Evolutionary conservation across 2,113 vertebrate species (phyloP), one percentile per base, ranked within the genome.

Genomic region (Alectura lathami): DNA sequence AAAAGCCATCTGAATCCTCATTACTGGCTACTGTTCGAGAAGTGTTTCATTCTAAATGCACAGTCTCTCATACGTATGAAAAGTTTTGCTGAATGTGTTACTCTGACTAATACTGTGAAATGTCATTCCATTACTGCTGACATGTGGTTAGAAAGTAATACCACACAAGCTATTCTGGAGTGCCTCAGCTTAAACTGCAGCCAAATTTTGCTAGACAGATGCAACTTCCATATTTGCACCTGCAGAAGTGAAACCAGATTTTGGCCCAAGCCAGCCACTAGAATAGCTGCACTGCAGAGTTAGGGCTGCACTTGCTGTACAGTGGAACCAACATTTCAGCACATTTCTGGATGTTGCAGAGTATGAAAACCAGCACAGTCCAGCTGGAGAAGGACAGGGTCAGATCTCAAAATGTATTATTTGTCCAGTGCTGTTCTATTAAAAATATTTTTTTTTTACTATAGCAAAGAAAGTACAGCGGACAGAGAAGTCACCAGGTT

Each of bases 161-260:
- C n/a, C 56, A 38, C 69, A 66, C 36, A 48, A 34, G 32, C 34
- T 66, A 53, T 87, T 72, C 69, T 53, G 50, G 23, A 67, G 38
- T n/a, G 22, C 47, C 66, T 83, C 67, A 76, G 54, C n/a, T 69
- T 68, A 48, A 82, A 43, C 43, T 76, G 34, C 30, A 86, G 74
- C 36, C 74, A 57, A 34, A 62, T 47, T 73, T 75, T 79, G 51
- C 80, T 85, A 87, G 57, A 45, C 36, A 92, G 69, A 84, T 91
- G 69, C 66, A 75, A n/a, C 29, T 89, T 88, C 43, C 74, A 92
- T 40, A 73, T 88, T 56, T 92, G 66, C 66, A 91, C 27, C 66
- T 87, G 81, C 66, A 82, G 86, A 79, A 89, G 24, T 45, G 94
- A 93, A 95, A 95, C 38, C 29, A 78, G 23, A 54, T n/a, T 40